These are phyloP conservation scores for Orthonychiurus folsomi DNA, from an alignment of 2,888 invertebrate genomes.

Conservation along the genomic window DNA sequence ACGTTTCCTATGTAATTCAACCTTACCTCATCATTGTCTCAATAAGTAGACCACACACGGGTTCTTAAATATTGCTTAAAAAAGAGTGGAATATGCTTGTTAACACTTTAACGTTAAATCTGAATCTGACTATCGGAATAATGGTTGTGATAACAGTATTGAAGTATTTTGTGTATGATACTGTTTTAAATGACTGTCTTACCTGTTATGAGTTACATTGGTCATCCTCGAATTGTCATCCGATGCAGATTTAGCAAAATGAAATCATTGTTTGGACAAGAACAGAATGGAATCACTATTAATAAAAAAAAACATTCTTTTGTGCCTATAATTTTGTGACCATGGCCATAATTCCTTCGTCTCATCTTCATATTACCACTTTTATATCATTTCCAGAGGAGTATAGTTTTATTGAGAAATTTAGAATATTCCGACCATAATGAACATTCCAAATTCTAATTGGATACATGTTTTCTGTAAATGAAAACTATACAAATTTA, in stretches of 20 bases:
- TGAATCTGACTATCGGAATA: not conserved
- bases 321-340: not conserved
- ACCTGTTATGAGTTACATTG: not conserved
- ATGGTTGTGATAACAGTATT: not conserved
- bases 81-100: not conserved
- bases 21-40: too few species aligned
- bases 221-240: not conserved
- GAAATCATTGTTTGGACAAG: not conserved
- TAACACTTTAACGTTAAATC: not conserved
- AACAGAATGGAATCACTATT: not conserved
- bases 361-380: too few species aligned
- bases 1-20: not conserved
- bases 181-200: not conserved
- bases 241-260: not conserved
- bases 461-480: too few species aligned
- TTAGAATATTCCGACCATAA: too few species aligned
- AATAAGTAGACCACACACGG: too few species aligned
- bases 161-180: not conserved
- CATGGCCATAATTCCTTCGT: too few species aligned
- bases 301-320: conserved; percentile 1
- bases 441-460: too few species aligned
- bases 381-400: too few species aligned
- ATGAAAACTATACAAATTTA: too few species aligned
- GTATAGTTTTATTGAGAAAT: too few species aligned
- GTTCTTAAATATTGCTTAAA: not conserved